Evolutionary conservation across 2,797 vertebrate species (phyloP), one percentile per base, ranked within the genome.

Genomic region (Gymnocypris eckloni): DNA sequence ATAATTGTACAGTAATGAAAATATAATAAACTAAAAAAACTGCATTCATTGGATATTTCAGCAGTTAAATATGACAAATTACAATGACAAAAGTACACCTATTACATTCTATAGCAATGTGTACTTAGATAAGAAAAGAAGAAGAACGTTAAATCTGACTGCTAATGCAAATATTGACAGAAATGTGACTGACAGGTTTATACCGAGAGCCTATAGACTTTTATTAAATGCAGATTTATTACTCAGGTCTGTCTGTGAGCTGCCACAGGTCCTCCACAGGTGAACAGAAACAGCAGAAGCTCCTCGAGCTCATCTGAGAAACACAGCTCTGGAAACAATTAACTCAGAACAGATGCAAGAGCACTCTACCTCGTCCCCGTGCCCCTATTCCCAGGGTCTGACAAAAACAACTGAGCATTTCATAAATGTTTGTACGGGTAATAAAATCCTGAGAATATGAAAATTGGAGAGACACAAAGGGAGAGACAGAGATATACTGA

Each of bases 321-420:
- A 43, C 77, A 73, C 67, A 81, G 69, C 84, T 86, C 77, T 81
- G 84, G 33, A 81, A 81, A 75, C 69, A 66, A 86, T 86, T 80
- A 81, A 75, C 54, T 80, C 52, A 61, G 66, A 79, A 59, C 77
- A 72, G 54, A 80, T 50, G 56, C 66, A 79, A 71, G 41, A 72
- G 83, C 84, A 50, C 77, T 67, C 84, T 64, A 61, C 70, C 78
- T 66, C n/a, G 56, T 86, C 77, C 84, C 45, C 41, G 7, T 81
- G 69, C 67, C 69, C 69, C 13, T 66, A 12, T 66, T 83, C 28
- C 43, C 54, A 61, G 43, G 22, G 25, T 37, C n/a, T 37, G 75
- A 85, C 45, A 64, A n/a, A 56, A 39, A 79, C 52, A 45, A 20
- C 59, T 25, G 41, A 85, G 41, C 25, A 28, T 71, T 71, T 79